These are phyloP conservation scores for Nemapogon koenigi DNA, from an alignment of 2,888 invertebrate genomes.

Conservation along the genomic window DNA sequence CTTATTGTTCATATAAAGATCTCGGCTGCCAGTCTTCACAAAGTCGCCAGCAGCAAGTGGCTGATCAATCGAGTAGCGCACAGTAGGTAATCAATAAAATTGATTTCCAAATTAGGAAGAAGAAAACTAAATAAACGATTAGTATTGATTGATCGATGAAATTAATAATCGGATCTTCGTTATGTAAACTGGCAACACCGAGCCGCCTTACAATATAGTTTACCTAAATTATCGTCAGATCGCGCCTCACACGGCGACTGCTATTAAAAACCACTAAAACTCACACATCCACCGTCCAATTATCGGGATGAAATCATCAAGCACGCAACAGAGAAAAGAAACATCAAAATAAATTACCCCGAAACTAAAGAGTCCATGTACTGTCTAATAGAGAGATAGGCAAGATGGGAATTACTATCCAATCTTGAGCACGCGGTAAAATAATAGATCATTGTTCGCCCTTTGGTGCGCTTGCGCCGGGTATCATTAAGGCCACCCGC, in stretches of 20 bases:
- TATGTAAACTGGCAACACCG: too few relatives aligned
- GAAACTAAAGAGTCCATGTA: conserved; percentile 10
- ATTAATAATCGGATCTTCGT: too few relatives aligned
- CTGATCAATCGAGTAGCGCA: too few relatives aligned
- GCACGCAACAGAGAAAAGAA: conserved; percentile 9
- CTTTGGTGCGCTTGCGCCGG: conserved; percentile 5
- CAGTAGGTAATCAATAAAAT: too few relatives aligned
- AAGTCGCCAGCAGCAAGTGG: too few relatives aligned
- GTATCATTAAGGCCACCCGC: conserved; percentile 21
- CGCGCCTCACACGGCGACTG: conserved; percentile 6
- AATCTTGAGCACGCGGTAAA: conserved; percentile 28
- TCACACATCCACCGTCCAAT: conserved; percentile 9
- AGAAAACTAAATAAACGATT: too few relatives aligned
- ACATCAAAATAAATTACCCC: conserved; percentile 7
- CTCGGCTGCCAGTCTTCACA: too few relatives aligned
- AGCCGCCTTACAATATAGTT: conserved; percentile 2
- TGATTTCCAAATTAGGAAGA: too few relatives aligned
- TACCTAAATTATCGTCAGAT: conserved; percentile 7
- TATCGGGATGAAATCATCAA: conserved; percentile 13
- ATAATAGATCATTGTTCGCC: conserved; percentile 48
- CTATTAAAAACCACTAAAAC: conserved; percentile 11
- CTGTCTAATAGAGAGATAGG: conserved; percentile 19
- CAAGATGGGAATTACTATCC: conserved; percentile 22
- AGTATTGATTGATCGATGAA: too few relatives aligned
- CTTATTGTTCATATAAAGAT: too few relatives aligned